Conservation (phyloP, 2,888 invertebrate species). For the Drosophila tripunctata region DNA sequence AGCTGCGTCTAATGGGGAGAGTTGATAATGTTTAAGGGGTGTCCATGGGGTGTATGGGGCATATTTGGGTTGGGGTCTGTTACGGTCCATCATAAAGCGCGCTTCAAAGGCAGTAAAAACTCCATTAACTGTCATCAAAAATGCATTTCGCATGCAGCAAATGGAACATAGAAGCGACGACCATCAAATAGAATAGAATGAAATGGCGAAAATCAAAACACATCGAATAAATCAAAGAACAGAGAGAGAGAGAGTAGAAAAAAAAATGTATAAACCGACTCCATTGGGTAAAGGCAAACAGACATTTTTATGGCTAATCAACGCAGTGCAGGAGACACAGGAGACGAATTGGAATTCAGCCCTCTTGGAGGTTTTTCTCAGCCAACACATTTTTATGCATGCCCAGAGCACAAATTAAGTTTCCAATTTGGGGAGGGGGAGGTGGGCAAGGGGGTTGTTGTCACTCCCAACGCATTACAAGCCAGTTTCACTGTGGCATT, state of each 20-base stretch:
- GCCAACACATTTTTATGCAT: conserved; percentile 69
- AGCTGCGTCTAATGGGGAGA: conserved; percentile 22
- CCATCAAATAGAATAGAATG: conserved; percentile 76
- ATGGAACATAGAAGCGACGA: conserved; percentile 37
- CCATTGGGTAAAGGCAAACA: conserved; percentile 21
- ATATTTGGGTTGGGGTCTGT: conserved; percentile 1
- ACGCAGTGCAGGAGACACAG: conserved; percentile 35
- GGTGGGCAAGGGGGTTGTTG: conserved; percentile 3
- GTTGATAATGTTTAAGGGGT: background rate
- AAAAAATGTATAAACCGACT: conserved; percentile 1
- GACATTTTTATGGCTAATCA: conserved; percentile 74
- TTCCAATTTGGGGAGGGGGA: conserved; percentile 50
- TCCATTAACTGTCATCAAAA: conserved; percentile 81
- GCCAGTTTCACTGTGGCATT: conserved; percentile 40
- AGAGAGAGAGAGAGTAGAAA: conserved; percentile 8
- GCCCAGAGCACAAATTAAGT: conserved; percentile 67
- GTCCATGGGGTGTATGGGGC: background rate
- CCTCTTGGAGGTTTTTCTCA: no score
- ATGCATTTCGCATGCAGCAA: conserved; percentile 77
- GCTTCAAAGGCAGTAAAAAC: conserved; percentile 74
- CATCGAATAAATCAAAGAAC: conserved; percentile 76
- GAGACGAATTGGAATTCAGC: conserved; percentile 34
- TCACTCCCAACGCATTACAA: conserved; percentile 64
- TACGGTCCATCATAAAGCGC: conserved; percentile 44
- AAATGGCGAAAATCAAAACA: conserved; percentile 74